phyloP scores from a whole-genome alignment of 2,888 invertebrate genomes.

The Dichetophora obliterata region DNA sequence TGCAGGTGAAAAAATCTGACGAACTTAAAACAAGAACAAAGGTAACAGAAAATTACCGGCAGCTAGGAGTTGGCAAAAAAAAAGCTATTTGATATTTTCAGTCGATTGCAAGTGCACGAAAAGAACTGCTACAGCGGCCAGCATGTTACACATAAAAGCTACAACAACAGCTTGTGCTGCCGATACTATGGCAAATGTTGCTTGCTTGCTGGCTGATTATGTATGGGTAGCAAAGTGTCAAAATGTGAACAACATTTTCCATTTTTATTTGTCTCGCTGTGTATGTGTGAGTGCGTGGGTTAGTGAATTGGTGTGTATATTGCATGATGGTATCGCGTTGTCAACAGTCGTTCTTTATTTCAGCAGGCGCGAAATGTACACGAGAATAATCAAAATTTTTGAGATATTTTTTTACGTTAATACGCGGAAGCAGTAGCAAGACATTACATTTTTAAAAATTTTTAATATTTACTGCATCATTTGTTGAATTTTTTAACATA shows the following conservation, averaged over 20 bases:
- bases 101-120: slow-evolving; percentile 3
- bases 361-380: not conserved
- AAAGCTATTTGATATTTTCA: slow-evolving; percentile 2
- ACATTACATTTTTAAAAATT: too few species aligned
- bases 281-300: not conserved
- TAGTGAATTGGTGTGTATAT: not conserved
- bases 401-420: too few species aligned
- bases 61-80: not conserved
- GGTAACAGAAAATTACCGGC: not conserved
- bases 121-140: not conserved
- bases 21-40: not conserved
- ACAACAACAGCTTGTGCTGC: not conserved
- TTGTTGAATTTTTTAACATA: too few species aligned
- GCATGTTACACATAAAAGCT: not conserved
- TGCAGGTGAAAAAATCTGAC: not conserved
- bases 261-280: slow-evolving; percentile 31
- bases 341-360: slow-evolving; percentile 18
- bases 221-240: slow-evolving; percentile 13
- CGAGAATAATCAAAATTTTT: not conserved
- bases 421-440: too few species aligned
- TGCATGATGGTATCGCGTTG: slow-evolving; percentile 8
- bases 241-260: slow-evolving; percentile 32
- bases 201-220: slow-evolving; percentile 5
- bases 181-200: too few species aligned
- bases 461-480: too few species aligned